Percentiles rank a stretch among this genome's conserved stretches.
Conservation (phyloP, 2,888 invertebrate species). For the Aspidiotus rigidus region DNA sequence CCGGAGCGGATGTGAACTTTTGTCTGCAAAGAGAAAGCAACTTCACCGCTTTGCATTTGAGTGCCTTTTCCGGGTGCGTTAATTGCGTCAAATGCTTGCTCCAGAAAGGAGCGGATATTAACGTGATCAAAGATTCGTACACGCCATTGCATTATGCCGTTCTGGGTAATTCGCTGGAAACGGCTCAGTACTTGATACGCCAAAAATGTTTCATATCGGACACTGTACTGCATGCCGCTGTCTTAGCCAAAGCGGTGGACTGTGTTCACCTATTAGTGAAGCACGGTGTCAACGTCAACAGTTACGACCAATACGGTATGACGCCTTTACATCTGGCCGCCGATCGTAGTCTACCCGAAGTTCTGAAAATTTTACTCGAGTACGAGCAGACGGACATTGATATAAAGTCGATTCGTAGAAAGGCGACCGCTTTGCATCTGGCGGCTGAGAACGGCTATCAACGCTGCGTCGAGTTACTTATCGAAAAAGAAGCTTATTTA, state of each 20-base stretch:
- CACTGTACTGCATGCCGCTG: slow-evolving; percentile 73
- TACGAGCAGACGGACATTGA: slow-evolving; percentile 63
- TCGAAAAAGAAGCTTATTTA: slow-evolving; percentile 66
- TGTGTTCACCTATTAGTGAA: slow-evolving; percentile 66
- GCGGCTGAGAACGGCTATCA: slow-evolving; percentile 80
- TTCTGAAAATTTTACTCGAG: slow-evolving; percentile 60
- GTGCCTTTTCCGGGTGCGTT: slow-evolving; percentile 67
- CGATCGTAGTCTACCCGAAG: slow-evolving; percentile 56
- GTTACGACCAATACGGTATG: slow-evolving; percentile 56
- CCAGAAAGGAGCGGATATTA: slow-evolving; percentile 58
- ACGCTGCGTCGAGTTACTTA: slow-evolving; percentile 65
- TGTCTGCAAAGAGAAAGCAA: slow-evolving; percentile 62
- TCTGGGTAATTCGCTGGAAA: slow-evolving; percentile 73
- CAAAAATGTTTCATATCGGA: slow-evolving; percentile 60
- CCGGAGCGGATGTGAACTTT: slow-evolving; percentile 63
- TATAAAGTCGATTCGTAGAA: slow-evolving; percentile 61
- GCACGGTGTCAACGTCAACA: slow-evolving; percentile 66
- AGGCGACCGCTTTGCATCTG: slow-evolving; percentile 70
- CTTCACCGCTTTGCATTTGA: slow-evolving; percentile 60
- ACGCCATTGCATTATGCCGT: slow-evolving; percentile 83
- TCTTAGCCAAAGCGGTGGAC: slow-evolving; percentile 71
- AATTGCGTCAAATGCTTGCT: slow-evolving; percentile 60
- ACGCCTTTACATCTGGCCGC: slow-evolving; percentile 73
- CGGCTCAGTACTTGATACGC: slow-evolving; percentile 62
- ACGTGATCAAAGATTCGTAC: slow-evolving; percentile 56